phyloP scores from a whole-genome alignment of 2,797 vertebrate species.

The Hippocampus kuda region DNA sequence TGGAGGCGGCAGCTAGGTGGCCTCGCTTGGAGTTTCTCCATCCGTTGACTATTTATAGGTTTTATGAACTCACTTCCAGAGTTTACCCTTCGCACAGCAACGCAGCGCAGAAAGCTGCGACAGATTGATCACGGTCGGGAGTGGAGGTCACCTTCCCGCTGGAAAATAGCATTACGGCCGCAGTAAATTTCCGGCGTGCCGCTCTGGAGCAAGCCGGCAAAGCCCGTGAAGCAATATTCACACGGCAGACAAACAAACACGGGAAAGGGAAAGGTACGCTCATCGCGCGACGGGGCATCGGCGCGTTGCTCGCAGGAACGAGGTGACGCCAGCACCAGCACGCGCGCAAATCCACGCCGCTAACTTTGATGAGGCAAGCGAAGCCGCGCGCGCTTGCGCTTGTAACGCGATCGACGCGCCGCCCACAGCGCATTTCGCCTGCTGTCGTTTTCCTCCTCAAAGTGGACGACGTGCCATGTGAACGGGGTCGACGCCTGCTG shows the following conservation, averaged over 20 bases:
- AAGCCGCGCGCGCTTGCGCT: no score
- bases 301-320: slow-evolving; percentile 45
- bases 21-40: not conserved
- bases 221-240: slow-evolving; percentile 39
- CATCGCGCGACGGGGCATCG: slow-evolving; percentile 44
- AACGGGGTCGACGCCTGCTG: no score
- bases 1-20: no score
- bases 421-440: no score
- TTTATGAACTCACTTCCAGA: slow-evolving; percentile 1
- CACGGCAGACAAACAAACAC: slow-evolving; percentile 49
- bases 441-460: no score
- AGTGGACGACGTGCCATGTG: no score
- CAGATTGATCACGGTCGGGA: slow-evolving; percentile 41
- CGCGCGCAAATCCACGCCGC: slow-evolving; percentile 23
- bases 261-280: slow-evolving; percentile 47
- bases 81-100: not conserved
- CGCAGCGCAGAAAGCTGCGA: slow-evolving; percentile 14
- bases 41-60: slow-evolving; percentile 4
- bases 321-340: slow-evolving; percentile 44
- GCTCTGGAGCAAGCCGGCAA: slow-evolving; percentile 35
- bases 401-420: no score
- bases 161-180: slow-evolving; percentile 39
- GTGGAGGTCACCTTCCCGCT: slow-evolving; percentile 55
- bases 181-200: slow-evolving; percentile 50
- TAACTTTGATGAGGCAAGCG: no score